Evolutionary conservation across 1,140 invertebrate species (phyloP).

Genomic region (Anthonomus grandis): DNA sequence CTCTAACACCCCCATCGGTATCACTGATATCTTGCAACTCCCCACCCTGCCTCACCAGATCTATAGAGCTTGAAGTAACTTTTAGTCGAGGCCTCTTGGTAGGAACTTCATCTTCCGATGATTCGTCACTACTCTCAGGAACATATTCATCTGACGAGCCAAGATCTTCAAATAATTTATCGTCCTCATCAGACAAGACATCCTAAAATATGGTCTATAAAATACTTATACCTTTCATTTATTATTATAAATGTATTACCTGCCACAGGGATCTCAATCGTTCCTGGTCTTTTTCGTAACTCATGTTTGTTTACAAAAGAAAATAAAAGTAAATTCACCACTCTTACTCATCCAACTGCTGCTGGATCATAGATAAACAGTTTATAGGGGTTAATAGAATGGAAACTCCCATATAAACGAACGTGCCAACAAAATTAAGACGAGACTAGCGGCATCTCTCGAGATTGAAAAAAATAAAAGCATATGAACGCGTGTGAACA

Average conservation of each 20-base stretch:
- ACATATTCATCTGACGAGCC: constrained; percentile 1
- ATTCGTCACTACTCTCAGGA: not conserved
- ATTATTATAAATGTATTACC: not conserved
- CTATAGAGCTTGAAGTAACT: not conserved
- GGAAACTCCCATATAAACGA: too few relatives aligned
- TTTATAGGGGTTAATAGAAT: too few relatives aligned
- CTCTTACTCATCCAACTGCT: not conserved
- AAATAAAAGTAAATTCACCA: not conserved
- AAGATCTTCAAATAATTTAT: not conserved
- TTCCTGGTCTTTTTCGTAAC: not conserved
- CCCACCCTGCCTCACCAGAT: not conserved
- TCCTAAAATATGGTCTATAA: not conserved
- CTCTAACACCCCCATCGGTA: not conserved
- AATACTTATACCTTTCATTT: not conserved
- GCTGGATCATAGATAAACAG: too few relatives aligned
- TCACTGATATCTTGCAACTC: not conserved
- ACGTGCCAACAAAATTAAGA: too few relatives aligned
- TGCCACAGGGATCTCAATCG: not conserved
- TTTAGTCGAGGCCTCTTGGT: not conserved
- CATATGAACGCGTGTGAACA: too few relatives aligned
- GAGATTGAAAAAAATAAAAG: too few relatives aligned
- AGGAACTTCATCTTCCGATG: not conserved
- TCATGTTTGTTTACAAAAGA: not conserved
- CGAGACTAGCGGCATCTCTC: too few relatives aligned
- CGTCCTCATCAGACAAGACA: not conserved